Percentiles rank a stretch among this genome's conserved stretches.
Evolutionary conservation across 1,140 invertebrate species (phyloP).

Genomic region (Pseudomyrmex flavicornis): DNA sequence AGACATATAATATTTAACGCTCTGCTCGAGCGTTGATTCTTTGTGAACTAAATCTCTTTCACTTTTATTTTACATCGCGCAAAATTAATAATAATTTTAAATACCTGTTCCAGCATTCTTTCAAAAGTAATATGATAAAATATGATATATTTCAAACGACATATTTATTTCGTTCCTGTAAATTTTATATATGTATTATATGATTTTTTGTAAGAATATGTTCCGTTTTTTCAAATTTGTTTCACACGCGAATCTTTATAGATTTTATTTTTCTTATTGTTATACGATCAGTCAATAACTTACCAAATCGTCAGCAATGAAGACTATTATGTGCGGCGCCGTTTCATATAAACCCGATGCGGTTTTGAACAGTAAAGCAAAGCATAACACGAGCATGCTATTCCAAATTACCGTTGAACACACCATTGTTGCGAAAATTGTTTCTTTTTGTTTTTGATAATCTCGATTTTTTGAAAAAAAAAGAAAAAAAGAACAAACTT

Average conservation of each 20-base stretch:
- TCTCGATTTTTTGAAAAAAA: neutral
- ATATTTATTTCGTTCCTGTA: too few relatives aligned
- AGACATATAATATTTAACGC: too few relatives aligned
- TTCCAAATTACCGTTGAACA: neutral
- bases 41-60: too few relatives aligned
- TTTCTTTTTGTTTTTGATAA: too few relatives aligned
- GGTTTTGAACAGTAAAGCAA: neutral
- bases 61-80: too few relatives aligned
- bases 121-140: too few relatives aligned
- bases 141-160: too few relatives aligned
- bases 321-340: constrained; percentile 85
- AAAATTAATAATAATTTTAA: too few relatives aligned
- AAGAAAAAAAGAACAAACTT: constrained; percentile 2
- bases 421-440: constrained; percentile 21
- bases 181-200: neutral
- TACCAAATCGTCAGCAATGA: constrained; percentile 88
- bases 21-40: too few relatives aligned
- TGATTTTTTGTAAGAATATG: neutral
- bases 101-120: too few relatives aligned
- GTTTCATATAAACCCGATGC: constrained; percentile 74
- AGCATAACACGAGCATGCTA: neutral
- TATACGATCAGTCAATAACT: constrained; percentile 56
- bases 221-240: neutral
- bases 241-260: too few relatives aligned
- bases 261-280: too few relatives aligned